These are phyloP conservation scores for Melanaphis sacchari DNA, from an alignment of 1,140 invertebrate genomes.

Conservation along the genomic window DNA sequence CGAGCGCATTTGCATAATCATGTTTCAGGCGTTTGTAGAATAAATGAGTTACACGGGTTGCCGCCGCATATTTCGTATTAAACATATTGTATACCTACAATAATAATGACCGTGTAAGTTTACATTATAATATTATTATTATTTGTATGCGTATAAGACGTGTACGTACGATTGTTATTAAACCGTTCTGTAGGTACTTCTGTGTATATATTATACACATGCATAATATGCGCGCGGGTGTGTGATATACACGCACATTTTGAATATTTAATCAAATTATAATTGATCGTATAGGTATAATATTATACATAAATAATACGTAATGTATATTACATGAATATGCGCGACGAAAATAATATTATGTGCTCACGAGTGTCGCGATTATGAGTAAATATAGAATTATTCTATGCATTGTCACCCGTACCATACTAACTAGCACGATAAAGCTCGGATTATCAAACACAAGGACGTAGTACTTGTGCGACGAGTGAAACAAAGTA, in stretches of 20 bases:
- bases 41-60: constrained; percentile 24
- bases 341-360: neutral
- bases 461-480: too few relatives aligned
- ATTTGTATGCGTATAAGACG: neutral
- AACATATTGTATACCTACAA: neutral
- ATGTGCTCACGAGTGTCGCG: neutral
- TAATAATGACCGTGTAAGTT: constrained; percentile 6
- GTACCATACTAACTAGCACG: neutral
- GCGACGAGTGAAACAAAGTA: too few relatives aligned
- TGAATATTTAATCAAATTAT: neutral
- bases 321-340: neutral
- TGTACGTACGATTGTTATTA: neutral
- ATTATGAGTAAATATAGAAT: neutral
- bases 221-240: neutral
- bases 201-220: neutral
- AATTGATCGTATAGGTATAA: neutral
- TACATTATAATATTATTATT: neutral
- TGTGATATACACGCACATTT: neutral
- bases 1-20: constrained; percentile 38
- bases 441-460: neutral
- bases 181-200: neutral
- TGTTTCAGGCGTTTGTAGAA: constrained; percentile 43
- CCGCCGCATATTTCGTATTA: neutral
- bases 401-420: neutral
- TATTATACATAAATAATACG: too few relatives aligned